Evolutionary conservation across 2,113 vertebrate species (phyloP), one percentile per base, ranked within the genome.

Genomic region (Melanerpes aurifrons): DNA sequence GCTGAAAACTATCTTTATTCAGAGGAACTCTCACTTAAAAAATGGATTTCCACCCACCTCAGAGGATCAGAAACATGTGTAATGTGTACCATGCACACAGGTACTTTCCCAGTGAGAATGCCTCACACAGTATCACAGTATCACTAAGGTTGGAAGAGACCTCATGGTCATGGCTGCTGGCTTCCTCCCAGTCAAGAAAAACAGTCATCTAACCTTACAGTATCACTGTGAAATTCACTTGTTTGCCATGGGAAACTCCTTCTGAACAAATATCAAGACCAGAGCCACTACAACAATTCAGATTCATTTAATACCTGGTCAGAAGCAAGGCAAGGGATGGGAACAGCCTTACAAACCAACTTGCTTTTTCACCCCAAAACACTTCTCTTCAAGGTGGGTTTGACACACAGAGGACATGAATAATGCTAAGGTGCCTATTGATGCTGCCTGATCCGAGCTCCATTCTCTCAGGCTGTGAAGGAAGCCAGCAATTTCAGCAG

Each of bases 21-120:
- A 80, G 64, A 63, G 43, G 31, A 80, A 16, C 9, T 75, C 22
- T 62, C 21, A 15, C 86, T 73, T 72, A 40, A 47, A 50, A 0
- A 0, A 59, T 7, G 4, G 80, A 43, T 10, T 89, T 53, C 29
- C 24, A 40, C 26, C 21, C 0, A 1, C 87, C 81, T 73, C 74
- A 76, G 24, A 22, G 72, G 25, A 67, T 53, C 64, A 73, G 71
- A 92, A 89, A 37, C 57, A 47, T 67, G 54, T 77, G 64, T 57
- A 47, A 89, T 86, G 56, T n/a, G 15, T 53, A 57, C n/a, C 20
- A 25, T 12, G 45, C 20, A 77, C 48, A 45, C 15, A 43, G 53
- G 50, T 13, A 17, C 28, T 71, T 88, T 86, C 53, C 53, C 32
- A 8, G 31, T 10, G 48, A 86, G 31, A 80, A 57, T n/a, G 15